Evolutionary conservation across 2,113 vertebrate genomes (phyloP).

Genomic region (Ahaetulla prasina): DNA sequence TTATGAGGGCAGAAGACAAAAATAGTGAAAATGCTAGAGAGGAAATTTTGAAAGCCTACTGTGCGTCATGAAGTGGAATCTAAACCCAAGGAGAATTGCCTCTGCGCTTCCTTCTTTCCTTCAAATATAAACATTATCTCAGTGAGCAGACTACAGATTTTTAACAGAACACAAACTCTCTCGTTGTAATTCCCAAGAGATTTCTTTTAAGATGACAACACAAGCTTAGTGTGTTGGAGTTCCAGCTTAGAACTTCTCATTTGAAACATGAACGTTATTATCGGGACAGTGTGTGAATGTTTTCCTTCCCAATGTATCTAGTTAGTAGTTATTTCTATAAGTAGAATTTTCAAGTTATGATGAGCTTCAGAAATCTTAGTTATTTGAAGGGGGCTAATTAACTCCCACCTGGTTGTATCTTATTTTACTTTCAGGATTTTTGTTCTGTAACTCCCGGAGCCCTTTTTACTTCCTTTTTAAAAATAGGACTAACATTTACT

Average conservation of each 20-base stretch:
- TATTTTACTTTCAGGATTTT: not conserved
- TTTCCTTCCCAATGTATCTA: not conserved
- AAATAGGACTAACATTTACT: not conserved
- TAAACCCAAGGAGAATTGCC: not conserved
- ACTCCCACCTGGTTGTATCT: constrained; percentile 12
- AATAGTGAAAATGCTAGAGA: not conserved
- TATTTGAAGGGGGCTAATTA: constrained; percentile 20
- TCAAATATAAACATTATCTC: not conserved
- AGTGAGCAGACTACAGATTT: not conserved
- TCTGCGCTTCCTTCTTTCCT: not conserved
- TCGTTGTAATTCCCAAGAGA: not conserved
- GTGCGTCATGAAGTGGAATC: not conserved
- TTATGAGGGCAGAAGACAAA: not conserved
- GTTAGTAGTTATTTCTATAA: not conserved
- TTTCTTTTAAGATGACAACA: not conserved
- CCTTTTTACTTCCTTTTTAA: not conserved
- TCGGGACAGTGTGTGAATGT: not conserved
- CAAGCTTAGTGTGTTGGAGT: no score
- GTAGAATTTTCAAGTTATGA: not conserved
- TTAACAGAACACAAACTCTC: not conserved
- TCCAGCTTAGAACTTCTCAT: no score
- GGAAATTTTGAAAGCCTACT: not conserved
- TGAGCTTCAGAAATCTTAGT: not conserved
- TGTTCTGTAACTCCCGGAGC: not conserved
- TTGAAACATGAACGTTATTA: not conserved